Evolutionary conservation across 2,888 invertebrate species (phyloP).

Genomic region (Scotopteryx bipunctaria): DNA sequence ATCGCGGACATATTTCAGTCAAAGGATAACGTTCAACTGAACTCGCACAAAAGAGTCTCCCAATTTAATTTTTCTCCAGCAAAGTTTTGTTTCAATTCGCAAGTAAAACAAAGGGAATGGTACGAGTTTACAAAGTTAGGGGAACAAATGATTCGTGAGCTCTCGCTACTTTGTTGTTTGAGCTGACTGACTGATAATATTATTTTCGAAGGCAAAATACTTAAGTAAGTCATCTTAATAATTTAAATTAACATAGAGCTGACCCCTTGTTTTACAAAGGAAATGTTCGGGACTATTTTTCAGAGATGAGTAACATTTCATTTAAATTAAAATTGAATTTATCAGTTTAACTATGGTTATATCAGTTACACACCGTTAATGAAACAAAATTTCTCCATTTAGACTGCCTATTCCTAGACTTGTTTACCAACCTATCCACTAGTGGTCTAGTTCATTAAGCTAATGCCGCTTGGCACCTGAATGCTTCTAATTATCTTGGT

Average conservation of each 20-base stretch:
- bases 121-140: slow-evolving; percentile 39
- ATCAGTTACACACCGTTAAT: background rate
- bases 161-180: slow-evolving; percentile 30
- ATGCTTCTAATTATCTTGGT: slow-evolving; percentile 47
- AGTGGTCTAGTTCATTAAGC: slow-evolving; percentile 48
- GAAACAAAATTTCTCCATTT: background rate
- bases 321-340: too few relatives aligned
- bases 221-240: background rate
- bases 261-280: background rate
- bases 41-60: slow-evolving; percentile 44
- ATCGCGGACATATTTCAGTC: slow-evolving; percentile 57
- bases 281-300: too few relatives aligned
- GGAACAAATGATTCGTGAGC: slow-evolving; percentile 39
- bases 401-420: background rate
- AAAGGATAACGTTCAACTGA: slow-evolving; percentile 49
- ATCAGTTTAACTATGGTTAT: too few relatives aligned
- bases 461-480: slow-evolving; percentile 45
- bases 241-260: background rate
- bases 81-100: slow-evolving; percentile 32
- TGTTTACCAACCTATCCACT: slow-evolving; percentile 10
- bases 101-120: slow-evolving; percentile 38
- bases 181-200: slow-evolving; percentile 35
- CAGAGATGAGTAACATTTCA: too few relatives aligned
- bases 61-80: slow-evolving; percentile 26
- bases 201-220: slow-evolving; percentile 33